Evolutionary conservation across 2,113 vertebrate genomes (phyloP).

Genomic region (Plecturocebus donacophilus): DNA sequence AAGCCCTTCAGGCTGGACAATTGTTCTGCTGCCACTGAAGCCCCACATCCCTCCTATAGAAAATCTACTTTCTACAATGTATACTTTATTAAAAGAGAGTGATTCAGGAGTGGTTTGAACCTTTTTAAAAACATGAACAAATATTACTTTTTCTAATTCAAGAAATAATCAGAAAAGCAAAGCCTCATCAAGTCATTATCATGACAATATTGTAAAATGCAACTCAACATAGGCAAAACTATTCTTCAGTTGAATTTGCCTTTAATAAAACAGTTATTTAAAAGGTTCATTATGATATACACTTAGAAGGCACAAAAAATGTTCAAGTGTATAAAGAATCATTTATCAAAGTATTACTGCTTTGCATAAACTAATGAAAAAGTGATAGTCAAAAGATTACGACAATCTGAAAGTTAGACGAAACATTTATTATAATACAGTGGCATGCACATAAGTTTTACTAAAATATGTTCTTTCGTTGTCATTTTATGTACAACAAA

Average conservation of each 20-base stretch:
- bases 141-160: constrained; percentile 24
- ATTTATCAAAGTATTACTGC: constrained; percentile 30
- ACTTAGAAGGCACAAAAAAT: background rate
- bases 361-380: constrained; percentile 52
- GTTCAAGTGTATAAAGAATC: constrained; percentile 54
- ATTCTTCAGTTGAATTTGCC: background rate
- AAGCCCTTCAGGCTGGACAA: no score
- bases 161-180: constrained; percentile 45
- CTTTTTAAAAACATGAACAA: background rate
- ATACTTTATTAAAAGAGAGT: constrained; percentile 20
- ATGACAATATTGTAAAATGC: background rate
- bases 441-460: constrained; percentile 14
- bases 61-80: no score
- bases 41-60: no score
- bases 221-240: constrained; percentile 41
- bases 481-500: background rate
- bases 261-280: constrained; percentile 36
- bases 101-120: background rate
- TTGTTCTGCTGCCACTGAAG: no score
- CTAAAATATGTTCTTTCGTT: constrained; percentile 11
- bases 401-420: constrained; percentile 18
- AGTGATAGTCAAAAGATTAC: constrained; percentile 7
- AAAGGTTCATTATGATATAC: constrained; percentile 40
- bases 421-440: constrained; percentile 46
- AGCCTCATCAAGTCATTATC: background rate